Percentiles rank a stretch among this genome's conserved stretches.
These are phyloP conservation scores for Percopsis omiscomaycus DNA, from an alignment of 2,797 vertebrate species.

Conservation along the genomic window DNA sequence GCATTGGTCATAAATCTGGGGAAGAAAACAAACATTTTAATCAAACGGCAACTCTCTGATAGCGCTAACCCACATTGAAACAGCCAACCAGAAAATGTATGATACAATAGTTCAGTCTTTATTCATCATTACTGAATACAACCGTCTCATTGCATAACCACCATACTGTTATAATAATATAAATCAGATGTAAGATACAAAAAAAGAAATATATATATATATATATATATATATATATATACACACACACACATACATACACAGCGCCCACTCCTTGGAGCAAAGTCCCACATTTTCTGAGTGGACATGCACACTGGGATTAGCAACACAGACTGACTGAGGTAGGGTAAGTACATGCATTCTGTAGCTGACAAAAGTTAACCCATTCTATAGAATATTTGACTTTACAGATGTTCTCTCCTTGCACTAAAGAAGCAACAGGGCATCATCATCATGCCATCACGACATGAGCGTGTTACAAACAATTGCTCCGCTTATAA, in stretches of 20 bases:
- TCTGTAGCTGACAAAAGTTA: neutral
- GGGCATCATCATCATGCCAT: too few species aligned
- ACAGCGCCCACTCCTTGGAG: constrained; percentile 4
- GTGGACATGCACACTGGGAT: neutral
- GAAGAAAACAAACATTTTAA: neutral
- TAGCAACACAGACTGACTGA: constrained; percentile 10
- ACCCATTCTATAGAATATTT: neutral
- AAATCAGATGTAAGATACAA: neutral
- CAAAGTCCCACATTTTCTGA: too few species aligned
- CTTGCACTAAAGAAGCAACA: neutral
- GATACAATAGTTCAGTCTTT: constrained; percentile 45
- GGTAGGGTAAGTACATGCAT: constrained; percentile 26
- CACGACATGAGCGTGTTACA: neutral
- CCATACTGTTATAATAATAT: constrained; percentile 22
- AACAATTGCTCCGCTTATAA: constrained; percentile 28
- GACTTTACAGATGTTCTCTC: too few species aligned
- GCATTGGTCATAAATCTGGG: neutral
- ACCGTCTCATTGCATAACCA: constrained; percentile 17
- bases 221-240: neutral
- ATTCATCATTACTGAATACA: constrained; percentile 36
- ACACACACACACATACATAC: constrained; percentile 23
- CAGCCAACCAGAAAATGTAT: neutral
- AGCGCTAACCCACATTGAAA: neutral
- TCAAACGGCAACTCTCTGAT: neutral
- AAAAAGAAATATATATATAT: too few species aligned